phyloP scores from a whole-genome alignment of 2,797 vertebrate species.

The Hippopotamyrus pictus region DNA sequence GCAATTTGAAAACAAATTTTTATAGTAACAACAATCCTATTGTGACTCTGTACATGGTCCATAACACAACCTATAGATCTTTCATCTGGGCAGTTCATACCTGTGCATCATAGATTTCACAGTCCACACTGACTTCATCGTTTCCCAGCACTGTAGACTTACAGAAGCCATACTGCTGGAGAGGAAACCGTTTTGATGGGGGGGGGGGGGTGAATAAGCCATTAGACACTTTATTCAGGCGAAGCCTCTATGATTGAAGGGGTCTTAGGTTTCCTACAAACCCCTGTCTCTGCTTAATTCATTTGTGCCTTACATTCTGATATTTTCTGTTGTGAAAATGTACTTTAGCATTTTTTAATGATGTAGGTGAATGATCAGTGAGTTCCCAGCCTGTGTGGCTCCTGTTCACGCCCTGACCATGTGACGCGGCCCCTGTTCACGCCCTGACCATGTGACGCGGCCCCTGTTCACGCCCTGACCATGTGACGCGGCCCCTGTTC shows the following conservation, averaged over 20 bases:
- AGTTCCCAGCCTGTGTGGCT: background rate
- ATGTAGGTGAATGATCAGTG: background rate
- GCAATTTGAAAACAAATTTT: background rate
- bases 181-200: background rate
- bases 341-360: background rate
- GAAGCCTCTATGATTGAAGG: background rate
- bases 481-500: no score
- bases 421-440: no score
- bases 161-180: constrained; percentile 36
- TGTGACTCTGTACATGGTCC: background rate
- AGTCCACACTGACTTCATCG: constrained; percentile 26
- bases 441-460: no score
- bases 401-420: no score
- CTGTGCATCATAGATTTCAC: constrained; percentile 36
- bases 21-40: background rate
- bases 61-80: background rate
- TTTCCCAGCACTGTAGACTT: constrained; percentile 25
- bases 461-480: no score
- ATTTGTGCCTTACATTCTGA: background rate
- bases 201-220: background rate
- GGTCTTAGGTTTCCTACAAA: background rate
- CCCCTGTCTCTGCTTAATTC: background rate
- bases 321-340: background rate
- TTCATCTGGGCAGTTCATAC: constrained; percentile 20
- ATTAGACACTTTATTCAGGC: background rate